Percentiles rank a stretch among this genome's conserved stretches.
These are phyloP conservation scores for Amphiprion percula DNA, from an alignment of 2,113 vertebrate species.

Conservation along the genomic window DNA sequence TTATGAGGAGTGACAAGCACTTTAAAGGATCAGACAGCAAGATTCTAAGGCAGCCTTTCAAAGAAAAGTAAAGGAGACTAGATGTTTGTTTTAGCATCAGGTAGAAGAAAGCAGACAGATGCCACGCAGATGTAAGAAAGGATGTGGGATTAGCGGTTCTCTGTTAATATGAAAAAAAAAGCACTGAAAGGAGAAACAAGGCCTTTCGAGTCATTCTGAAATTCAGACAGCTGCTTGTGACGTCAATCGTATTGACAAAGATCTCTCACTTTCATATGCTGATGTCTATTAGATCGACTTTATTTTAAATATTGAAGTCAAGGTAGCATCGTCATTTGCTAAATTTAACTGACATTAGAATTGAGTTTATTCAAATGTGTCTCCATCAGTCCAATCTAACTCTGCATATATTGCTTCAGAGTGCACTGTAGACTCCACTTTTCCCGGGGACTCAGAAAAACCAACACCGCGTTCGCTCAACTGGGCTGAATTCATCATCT, in stretches of 20 bases:
- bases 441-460: conserved; percentile 51
- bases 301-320: too few relatives aligned
- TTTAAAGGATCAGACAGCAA: neutral
- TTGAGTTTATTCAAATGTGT: conserved; percentile 12
- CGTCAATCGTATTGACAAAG: neutral
- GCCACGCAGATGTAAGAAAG: neutral
- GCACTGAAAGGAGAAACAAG: too few relatives aligned
- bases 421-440: conserved; percentile 34
- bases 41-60: neutral
- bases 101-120: too few relatives aligned
- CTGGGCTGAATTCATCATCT: conserved; percentile 60
- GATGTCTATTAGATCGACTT: too few relatives aligned
- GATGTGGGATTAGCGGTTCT: neutral
- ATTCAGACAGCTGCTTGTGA: neutral
- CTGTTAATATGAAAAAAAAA: neutral
- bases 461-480: conserved; percentile 54
- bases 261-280: neutral
- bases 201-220: neutral
- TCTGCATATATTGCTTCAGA: conserved; percentile 26
- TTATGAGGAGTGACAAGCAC: neutral
- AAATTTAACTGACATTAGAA: conserved; percentile 1
- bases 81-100: neutral
- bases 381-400: conserved; percentile 55
- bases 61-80: neutral
- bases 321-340: too few relatives aligned